Evolutionary conservation across 2,888 invertebrate species (phyloP).

Genomic region (Torymus auratus): DNA sequence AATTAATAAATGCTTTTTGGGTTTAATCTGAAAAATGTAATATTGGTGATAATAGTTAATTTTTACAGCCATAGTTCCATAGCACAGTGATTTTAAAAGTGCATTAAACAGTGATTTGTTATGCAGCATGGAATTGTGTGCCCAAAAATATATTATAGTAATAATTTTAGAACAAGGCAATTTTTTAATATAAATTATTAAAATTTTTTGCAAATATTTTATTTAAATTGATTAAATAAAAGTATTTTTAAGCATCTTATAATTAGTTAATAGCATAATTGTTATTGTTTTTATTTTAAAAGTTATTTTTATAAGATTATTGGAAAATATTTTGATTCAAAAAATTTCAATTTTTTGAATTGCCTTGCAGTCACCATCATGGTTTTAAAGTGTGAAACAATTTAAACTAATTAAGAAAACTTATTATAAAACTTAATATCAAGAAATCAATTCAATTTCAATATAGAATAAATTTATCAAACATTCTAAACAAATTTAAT

Average conservation of each 20-base stretch:
- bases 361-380: too few relatives aligned
- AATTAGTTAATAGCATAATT: too few relatives aligned
- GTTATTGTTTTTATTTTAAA: too few relatives aligned
- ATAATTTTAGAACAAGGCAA: slow-evolving; percentile 26
- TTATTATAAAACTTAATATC: too few relatives aligned
- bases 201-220: background rate
- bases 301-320: too few relatives aligned
- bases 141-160: slow-evolving; percentile 24
- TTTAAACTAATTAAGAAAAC: too few relatives aligned
- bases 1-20: too few relatives aligned
- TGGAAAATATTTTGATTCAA: too few relatives aligned
- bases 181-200: slow-evolving; percentile 17
- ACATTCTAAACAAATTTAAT: slow-evolving; percentile 40
- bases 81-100: slow-evolving; percentile 23
- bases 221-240: too few relatives aligned
- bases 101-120: slow-evolving; percentile 44
- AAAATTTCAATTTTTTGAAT: too few relatives aligned
- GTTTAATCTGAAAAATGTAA: background rate
- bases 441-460: background rate
- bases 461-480: slow-evolving; percentile 10
- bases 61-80: background rate
- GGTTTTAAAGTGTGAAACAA: too few relatives aligned
- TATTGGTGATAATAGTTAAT: slow-evolving; percentile 7
- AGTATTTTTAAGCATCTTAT: too few relatives aligned
- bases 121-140: slow-evolving; percentile 36